Base-by-base conservation (phyloP, 2,797 vertebrate species). In the Melanotaenia trifasciata region DNA sequence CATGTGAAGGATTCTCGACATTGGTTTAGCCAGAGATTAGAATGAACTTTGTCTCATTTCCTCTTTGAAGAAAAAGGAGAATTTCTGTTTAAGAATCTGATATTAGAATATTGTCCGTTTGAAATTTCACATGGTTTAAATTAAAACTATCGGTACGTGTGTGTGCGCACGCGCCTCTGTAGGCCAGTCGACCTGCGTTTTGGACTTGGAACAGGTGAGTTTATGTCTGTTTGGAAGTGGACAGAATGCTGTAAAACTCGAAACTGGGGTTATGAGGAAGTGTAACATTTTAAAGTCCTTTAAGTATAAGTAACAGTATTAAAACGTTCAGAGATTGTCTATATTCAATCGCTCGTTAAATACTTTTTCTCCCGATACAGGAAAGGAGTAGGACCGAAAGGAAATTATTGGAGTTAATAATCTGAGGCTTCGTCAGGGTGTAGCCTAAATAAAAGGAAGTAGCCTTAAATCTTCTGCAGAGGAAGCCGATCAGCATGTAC, bases 1-100 rank as follows among this genome's bases (percentile, higher is more conserved):
- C 88, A 81, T 92, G 90, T 74, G 70, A 76, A 7, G 56, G 59
- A 66, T 53, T 75, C 60, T 70, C 30, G 36, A 50, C 33, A 67
- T 43, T 84, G 83, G 57, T 61, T 83, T 79, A 72, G 67, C 51
- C 20, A 13, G 74, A 83, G 76, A 87, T 78, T 40, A 84, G 57
- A 89, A 64, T 84, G 89, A 93, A 93, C 93, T 93, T 93, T 91
- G 90, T 81, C 73, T 91, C 76, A 58, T 80, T 92, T 91, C 87
- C 90, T 89, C 78, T 33, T 78, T 0, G 16, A 3, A 30, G 32
- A 7, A 28, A 32, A 70, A 38, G 26, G 5, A 65, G 36, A 45
- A 20, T 1, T 8, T 0, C 0, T 50, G 20, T 24, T 16, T 33
- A 3, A 38, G 5, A 0, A 0, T 24, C 9, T 54, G 3, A 20